Conservation (phyloP, 2,888 invertebrate species). For the Dryobota labecula region DNA sequence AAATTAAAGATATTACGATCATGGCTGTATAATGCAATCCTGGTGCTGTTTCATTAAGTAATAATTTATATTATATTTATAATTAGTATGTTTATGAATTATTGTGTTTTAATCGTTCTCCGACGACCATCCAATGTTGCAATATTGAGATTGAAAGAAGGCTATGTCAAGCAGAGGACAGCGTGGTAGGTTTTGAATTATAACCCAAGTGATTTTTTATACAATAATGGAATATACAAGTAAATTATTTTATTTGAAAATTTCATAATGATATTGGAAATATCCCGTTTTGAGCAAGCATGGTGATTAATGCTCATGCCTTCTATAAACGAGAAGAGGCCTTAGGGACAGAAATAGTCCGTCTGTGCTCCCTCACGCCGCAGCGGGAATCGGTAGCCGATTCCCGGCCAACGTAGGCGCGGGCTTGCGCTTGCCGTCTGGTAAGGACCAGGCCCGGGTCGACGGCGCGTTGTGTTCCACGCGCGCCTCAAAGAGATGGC, state of each 20-base stretch:
- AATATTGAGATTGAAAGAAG: neutral
- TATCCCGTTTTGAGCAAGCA: no score
- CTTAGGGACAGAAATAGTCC: no score
- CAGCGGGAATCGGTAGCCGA: no score
- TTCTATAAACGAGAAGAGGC: no score
- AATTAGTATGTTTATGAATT: neutral
- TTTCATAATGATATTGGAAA: neutral
- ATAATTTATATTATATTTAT: neutral
- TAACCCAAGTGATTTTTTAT: neutral
- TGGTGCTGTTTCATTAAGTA: neutral
- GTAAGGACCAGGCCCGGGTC: no score
- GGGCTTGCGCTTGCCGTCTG: no score
- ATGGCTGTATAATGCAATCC: neutral
- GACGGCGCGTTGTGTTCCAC: no score
- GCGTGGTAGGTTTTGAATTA: neutral
- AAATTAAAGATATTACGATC: neutral
- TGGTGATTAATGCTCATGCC: no score
- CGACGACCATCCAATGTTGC: neutral
- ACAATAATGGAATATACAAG: slow-evolving; percentile 7
- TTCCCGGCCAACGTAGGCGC: no score
- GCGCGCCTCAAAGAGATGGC: no score
- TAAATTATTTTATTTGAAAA: slow-evolving; percentile 15
- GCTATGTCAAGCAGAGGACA: neutral
- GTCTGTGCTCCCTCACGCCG: no score
- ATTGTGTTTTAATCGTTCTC: neutral